Evolutionary conservation across 2,113 vertebrate genomes (phyloP).

Genomic region (Crocuta crocuta): DNA sequence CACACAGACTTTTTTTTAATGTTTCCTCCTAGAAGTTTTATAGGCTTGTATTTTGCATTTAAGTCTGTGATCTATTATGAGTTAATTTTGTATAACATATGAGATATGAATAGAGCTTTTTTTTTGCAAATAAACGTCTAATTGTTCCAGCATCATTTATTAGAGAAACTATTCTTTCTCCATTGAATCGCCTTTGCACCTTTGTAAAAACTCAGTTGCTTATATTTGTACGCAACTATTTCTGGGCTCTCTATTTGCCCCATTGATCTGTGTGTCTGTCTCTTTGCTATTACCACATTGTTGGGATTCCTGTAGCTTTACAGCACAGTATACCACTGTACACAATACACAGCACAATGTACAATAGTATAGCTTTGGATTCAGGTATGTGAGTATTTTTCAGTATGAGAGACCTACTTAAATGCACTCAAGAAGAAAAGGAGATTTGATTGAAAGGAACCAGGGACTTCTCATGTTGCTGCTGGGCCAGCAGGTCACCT

Average conservation of each 20-base stretch:
- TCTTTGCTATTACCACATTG: neutral
- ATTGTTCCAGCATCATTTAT: neutral
- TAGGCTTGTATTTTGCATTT: neutral
- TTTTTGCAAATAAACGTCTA: neutral
- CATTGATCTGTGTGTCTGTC: neutral
- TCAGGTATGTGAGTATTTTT: neutral
- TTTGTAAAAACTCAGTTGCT: neutral
- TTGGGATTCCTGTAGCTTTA: neutral
- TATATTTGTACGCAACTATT: neutral
- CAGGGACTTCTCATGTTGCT: neutral
- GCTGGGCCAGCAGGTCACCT: neutral
- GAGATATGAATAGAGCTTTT: neutral
- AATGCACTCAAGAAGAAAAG: neutral
- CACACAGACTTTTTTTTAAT: neutral
- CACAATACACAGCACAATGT: too few species aligned
- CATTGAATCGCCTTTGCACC: neutral
- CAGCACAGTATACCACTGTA: neutral
- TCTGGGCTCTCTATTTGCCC: neutral
- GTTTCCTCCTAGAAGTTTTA: neutral
- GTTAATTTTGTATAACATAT: neutral
- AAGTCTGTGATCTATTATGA: neutral
- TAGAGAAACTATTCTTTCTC: neutral
- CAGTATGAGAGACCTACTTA: neutral
- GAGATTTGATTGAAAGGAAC: neutral
- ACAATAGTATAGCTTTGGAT: neutral